Evolutionary conservation across 2,797 vertebrate species (phyloP).

Genomic region (Gallirallus australis): DNA sequence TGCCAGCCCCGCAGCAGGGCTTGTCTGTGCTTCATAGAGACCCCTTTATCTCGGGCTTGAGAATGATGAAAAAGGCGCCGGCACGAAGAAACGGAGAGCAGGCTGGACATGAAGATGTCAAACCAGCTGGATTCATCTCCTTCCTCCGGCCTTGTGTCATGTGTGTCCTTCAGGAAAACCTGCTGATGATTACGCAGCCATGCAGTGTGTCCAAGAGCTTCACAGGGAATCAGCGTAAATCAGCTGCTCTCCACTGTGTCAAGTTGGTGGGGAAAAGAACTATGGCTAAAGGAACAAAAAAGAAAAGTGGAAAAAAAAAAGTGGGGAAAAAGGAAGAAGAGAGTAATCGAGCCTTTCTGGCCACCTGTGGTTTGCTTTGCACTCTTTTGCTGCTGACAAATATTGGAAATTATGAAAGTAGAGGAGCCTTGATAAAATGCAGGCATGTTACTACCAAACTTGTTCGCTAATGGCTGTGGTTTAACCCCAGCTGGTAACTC

Average conservation of each 20-base stretch:
- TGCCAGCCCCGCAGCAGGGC: not conserved
- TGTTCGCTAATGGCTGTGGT: not conserved
- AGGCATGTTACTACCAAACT: not conserved
- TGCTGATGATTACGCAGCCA: fast-evolving
- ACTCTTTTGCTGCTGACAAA: not conserved
- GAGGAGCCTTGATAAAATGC: not conserved
- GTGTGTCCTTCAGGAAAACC: fast-evolving
- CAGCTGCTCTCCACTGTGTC: fast-evolving
- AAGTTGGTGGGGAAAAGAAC: fast-evolving
- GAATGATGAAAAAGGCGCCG: fast-evolving
- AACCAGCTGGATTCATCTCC: not conserved
- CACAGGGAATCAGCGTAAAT: fast-evolving
- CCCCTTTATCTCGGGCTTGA: not conserved
- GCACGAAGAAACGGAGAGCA: not conserved
- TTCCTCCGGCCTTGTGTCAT: fast-evolving
- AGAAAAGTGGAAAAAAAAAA: too few relatives aligned
- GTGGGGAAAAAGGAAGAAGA: not conserved
- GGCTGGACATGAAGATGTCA: not conserved
- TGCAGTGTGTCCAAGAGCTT: fast-evolving
- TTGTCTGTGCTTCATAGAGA: fast-evolving
- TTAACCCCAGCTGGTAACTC: too few relatives aligned
- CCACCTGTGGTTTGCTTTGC: not conserved
- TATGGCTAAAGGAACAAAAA: fast-evolving
- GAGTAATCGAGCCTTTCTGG: fast-evolving
- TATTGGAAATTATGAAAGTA: not conserved